Evolutionary conservation across 2,797 vertebrate species (phyloP).

Genomic region (Cossypha dichroa): DNA sequence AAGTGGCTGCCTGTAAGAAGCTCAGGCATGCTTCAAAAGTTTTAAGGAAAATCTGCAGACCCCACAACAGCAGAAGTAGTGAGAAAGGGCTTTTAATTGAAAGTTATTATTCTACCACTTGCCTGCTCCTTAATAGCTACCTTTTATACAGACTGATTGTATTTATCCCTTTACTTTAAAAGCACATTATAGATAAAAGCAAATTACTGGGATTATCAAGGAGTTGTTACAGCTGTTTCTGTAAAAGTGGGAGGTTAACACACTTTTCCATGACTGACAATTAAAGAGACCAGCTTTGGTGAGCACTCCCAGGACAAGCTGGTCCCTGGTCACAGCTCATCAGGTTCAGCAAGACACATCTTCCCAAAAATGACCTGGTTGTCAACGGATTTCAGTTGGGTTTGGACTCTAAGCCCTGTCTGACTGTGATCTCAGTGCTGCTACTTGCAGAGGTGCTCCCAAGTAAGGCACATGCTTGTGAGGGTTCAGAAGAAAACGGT

Average conservation of each 20-base stretch:
- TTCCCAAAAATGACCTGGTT: neutral
- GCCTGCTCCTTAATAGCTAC: constrained; percentile 40
- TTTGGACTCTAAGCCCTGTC: neutral
- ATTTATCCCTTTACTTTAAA: constrained; percentile 74
- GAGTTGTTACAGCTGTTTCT: constrained; percentile 1
- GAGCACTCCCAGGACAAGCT: neutral
- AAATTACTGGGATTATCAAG: constrained; percentile 29
- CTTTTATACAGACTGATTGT: constrained; percentile 52
- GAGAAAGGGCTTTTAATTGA: constrained; percentile 65
- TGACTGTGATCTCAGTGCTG: neutral
- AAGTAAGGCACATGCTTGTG: neutral
- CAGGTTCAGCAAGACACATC: neutral
- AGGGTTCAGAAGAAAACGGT: accelerated
- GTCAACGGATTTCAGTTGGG: neutral
- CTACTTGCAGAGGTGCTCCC: neutral
- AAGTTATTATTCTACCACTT: constrained; percentile 52
- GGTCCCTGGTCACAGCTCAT: neutral
- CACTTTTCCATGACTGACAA: neutral
- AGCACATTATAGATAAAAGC: constrained; percentile 67
- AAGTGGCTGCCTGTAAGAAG: constrained; percentile 75
- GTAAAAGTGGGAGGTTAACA: constrained; percentile 50
- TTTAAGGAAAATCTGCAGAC: constrained; percentile 44
- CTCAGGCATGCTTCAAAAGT: constrained; percentile 21
- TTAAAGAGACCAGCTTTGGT: neutral
- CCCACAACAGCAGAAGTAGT: neutral